These are phyloP conservation scores for Abrostola triplasia DNA, from an alignment of 2,888 invertebrate species.

Conservation along the genomic window DNA sequence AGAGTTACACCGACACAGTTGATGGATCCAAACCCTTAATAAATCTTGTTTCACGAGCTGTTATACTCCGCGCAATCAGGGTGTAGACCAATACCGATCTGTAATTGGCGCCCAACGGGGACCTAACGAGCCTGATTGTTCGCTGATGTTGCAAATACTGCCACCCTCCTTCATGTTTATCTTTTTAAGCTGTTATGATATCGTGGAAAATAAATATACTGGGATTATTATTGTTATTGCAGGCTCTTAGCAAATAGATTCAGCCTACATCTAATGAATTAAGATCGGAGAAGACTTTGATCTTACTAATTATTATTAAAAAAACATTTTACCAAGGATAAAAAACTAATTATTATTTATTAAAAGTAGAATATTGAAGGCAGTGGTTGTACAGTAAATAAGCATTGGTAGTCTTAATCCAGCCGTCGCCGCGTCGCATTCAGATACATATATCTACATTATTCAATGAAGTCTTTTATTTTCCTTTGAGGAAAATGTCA, in stretches of 20 bases:
- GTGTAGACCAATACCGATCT: constrained; percentile 66
- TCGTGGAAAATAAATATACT: constrained; percentile 22
- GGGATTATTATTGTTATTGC: constrained; percentile 15
- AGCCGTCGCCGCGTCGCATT: background rate
- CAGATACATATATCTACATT: constrained; percentile 9
- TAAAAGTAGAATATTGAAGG: too few species aligned
- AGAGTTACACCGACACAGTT: constrained; percentile 40
- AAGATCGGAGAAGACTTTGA: too few species aligned
- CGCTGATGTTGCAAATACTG: constrained; percentile 73
- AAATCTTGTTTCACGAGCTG: constrained; percentile 63
- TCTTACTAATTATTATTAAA: background rate
- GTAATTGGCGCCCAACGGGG: constrained; percentile 82
- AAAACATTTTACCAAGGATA: background rate
- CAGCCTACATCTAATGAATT: background rate
- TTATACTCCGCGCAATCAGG: constrained; percentile 77
- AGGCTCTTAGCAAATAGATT: constrained; percentile 22
- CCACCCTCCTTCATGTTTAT: constrained; percentile 51
- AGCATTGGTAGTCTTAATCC: background rate
- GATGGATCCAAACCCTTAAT: constrained; percentile 58
- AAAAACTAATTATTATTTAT: background rate
- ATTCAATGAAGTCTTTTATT: constrained; percentile 28
- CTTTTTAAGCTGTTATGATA: constrained; percentile 47
- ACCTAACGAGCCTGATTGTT: constrained; percentile 79
- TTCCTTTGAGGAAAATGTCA: constrained; percentile 14
- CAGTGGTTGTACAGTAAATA: background rate